These are phyloP conservation scores for Aleiodes testaceus DNA, from an alignment of 2,888 invertebrate genomes.

Conservation along the genomic window DNA sequence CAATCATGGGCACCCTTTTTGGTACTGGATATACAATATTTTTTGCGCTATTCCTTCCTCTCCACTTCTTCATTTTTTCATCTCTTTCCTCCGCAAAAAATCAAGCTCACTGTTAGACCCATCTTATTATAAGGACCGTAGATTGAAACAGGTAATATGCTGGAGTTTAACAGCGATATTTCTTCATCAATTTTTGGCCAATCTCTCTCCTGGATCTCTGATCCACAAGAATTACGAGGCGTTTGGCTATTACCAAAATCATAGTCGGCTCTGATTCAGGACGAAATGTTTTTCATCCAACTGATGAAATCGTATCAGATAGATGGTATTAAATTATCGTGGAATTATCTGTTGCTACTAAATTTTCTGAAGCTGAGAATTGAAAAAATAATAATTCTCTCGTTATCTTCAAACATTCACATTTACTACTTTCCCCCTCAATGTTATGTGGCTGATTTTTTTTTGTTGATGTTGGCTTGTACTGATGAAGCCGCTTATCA, in stretches of 20 bases:
- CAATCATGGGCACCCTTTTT: constrained; percentile 44
- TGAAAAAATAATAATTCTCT: constrained; percentile 65
- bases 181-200: constrained; percentile 32
- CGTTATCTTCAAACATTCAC: constrained; percentile 38
- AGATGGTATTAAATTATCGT: constrained; percentile 66
- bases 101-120: background rate
- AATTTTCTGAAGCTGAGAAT: constrained; percentile 35
- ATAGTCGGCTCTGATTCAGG: constrained; percentile 34
- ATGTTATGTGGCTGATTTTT: constrained; percentile 22
- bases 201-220: constrained; percentile 44
- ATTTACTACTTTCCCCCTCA: constrained; percentile 39
- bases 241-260: constrained; percentile 46
- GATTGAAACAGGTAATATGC: constrained; percentile 25
- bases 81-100: constrained; percentile 27
- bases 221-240: constrained; percentile 26
- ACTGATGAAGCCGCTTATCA: constrained; percentile 52
- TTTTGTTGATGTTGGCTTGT: constrained; percentile 39
- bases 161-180: constrained; percentile 27
- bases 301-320: constrained; percentile 63
- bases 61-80: background rate
- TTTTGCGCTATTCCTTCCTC: constrained; percentile 50
- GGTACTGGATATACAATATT: constrained; percentile 46
- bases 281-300: constrained; percentile 57
- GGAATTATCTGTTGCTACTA: constrained; percentile 33
- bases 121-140: constrained; percentile 20